Conservation (phyloP, 2,113 vertebrate species). For the Lichenostomus cassidix region DNA sequence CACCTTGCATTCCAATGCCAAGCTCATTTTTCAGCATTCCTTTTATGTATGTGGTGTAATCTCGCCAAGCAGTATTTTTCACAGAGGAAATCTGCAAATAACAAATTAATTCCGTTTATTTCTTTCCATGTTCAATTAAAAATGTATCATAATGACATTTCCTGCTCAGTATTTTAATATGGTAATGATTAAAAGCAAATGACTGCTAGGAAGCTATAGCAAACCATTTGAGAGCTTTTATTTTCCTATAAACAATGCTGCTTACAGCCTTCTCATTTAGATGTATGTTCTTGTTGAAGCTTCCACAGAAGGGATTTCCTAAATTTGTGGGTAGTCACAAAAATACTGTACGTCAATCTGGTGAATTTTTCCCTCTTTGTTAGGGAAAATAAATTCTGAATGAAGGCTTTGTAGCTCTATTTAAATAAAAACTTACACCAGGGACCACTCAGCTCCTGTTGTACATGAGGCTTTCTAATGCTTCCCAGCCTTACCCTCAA, state of each 20-base stretch:
- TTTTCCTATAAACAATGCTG: not conserved
- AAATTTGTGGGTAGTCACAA: not conserved
- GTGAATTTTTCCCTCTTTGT: not conserved
- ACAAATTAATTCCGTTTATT: slow-evolving; percentile 5
- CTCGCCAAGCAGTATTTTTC: not conserved
- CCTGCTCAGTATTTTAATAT: not conserved
- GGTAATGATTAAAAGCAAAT: not conserved
- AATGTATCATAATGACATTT: not conserved
- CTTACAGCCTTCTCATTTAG: not conserved
- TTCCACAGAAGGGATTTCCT: not conserved
- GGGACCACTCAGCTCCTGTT: not conserved
- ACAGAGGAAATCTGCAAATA: slow-evolving; percentile 18
- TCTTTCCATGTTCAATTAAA: slow-evolving; percentile 2
- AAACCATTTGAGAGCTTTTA: not conserved
- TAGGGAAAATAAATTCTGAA: not conserved
- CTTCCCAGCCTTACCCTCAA: not conserved
- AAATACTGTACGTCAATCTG: not conserved
- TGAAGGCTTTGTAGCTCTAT: not conserved
- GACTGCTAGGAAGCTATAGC: not conserved
- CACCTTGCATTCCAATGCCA: not conserved
- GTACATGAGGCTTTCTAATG: not conserved
- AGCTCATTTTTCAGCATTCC: not conserved
- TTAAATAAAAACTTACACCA: not conserved
- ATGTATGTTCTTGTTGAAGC: not conserved
- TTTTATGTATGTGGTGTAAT: not conserved